Evolutionary conservation across 2,113 vertebrate species (phyloP).

Genomic region (Tiliqua scincoides): DNA sequence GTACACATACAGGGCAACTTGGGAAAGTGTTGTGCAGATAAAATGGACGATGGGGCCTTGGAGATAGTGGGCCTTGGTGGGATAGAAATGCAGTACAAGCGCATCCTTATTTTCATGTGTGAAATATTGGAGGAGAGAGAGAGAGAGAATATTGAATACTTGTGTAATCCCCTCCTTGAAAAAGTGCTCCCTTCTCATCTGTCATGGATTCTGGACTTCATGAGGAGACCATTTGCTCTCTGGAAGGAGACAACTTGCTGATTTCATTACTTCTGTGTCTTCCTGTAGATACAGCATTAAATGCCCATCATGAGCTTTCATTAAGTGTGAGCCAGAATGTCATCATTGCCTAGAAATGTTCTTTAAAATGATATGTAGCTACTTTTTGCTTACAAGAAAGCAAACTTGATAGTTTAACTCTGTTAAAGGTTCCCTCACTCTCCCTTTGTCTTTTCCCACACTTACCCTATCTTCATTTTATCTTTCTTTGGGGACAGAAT

Average conservation of each 20-base stretch:
- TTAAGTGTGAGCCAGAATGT: conserved; percentile 70
- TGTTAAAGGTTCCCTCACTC: conserved; percentile 52
- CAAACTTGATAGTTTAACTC: conserved; percentile 67
- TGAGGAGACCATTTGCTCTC: conserved; percentile 68
- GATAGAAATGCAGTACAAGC: background rate
- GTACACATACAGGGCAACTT: too few species aligned
- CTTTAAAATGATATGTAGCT: conserved; percentile 53
- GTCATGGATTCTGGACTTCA: conserved; percentile 63
- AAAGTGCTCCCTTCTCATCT: conserved; percentile 37
- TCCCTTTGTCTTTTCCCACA: conserved; percentile 28
- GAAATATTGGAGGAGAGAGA: background rate
- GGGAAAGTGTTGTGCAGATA: too few species aligned
- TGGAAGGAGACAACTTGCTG: conserved; percentile 68
- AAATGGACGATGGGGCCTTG: too few species aligned
- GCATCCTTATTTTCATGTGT: background rate
- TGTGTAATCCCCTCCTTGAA: background rate
- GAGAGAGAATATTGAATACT: background rate
- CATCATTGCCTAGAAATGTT: conserved; percentile 62
- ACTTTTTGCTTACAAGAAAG: conserved; percentile 60
- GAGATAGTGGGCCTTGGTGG: too few species aligned
- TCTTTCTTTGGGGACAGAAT: conserved; percentile 26
- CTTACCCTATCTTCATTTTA: conserved; percentile 21
- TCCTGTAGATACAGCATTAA: conserved; percentile 64
- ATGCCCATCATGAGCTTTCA: conserved; percentile 62
- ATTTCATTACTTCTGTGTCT: conserved; percentile 65